Evolutionary conservation across 2,888 invertebrate genomes (phyloP).

Genomic region (Oscheius sp.): DNA sequence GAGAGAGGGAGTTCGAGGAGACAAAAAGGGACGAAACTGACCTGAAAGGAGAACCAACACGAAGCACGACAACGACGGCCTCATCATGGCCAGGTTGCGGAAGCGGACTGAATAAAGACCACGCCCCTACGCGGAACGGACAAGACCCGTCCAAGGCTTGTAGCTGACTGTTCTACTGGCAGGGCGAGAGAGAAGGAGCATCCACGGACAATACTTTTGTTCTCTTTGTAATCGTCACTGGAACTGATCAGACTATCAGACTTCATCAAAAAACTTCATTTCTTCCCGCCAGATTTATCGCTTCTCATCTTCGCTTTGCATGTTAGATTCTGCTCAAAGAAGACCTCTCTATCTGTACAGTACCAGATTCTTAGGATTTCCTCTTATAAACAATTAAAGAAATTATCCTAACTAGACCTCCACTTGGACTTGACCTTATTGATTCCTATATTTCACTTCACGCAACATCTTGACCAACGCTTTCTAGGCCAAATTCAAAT

Average conservation of each 20-base stretch:
- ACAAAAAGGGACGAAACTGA: not conserved
- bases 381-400: not conserved
- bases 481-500: too few species aligned
- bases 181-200: not conserved
- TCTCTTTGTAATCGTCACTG: not conserved
- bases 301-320: not conserved
- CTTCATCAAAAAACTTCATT: not conserved
- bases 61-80: slow-evolving; percentile 10
- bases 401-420: not conserved
- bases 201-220: not conserved
- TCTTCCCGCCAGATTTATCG: not conserved
- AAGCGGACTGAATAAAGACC: slow-evolving; percentile 25
- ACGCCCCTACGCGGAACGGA: slow-evolving; percentile 26
- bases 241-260: not conserved
- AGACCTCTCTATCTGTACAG: not conserved
- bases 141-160: slow-evolving; percentile 13
- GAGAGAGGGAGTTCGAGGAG: not conserved
- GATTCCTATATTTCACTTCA: too few species aligned
- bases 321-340: not conserved
- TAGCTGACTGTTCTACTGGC: not conserved
- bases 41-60: slow-evolving; percentile 12
- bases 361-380: not conserved
- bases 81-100: slow-evolving; percentile 28
- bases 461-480: too few species aligned
- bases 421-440: too few species aligned